A percentile compares a stretch with the other conserved stretches of the same genome.
Evolutionary conservation across 2,797 vertebrate genomes (phyloP).

Genomic region (Odontamblyopus rebecca): DNA sequence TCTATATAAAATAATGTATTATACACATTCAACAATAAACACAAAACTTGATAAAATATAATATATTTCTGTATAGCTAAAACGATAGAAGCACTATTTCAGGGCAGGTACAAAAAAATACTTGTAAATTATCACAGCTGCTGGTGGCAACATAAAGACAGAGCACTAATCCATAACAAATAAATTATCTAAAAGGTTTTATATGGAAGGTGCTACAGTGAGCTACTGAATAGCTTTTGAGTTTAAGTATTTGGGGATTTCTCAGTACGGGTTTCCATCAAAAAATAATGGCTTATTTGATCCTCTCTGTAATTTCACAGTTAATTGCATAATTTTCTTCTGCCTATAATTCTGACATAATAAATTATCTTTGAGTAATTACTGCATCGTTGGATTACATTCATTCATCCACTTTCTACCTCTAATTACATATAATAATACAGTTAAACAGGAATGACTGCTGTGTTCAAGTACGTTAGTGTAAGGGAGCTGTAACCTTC

Average conservation of each 20-base stretch:
- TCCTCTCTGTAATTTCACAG: slow-evolving; percentile 1
- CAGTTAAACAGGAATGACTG: slow-evolving; percentile 4
- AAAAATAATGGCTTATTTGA: slow-evolving; percentile 5
- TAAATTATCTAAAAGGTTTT: slow-evolving; percentile 45
- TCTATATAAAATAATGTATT: not conserved
- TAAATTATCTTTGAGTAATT: not conserved
- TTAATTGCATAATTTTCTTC: slow-evolving; percentile 6
- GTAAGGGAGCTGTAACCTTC: not conserved
- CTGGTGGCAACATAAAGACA: slow-evolving; percentile 36
- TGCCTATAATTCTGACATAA: not conserved
- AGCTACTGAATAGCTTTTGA: slow-evolving; percentile 37
- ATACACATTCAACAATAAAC: slow-evolving; percentile 2
- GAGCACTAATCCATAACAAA: slow-evolving; percentile 61
- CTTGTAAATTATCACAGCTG: slow-evolving; percentile 15
- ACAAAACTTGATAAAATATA: not conserved
- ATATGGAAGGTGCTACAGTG: slow-evolving; percentile 33
- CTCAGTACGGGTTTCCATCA: not conserved
- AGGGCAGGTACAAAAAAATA: slow-evolving; percentile 46
- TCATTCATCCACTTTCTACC: not conserved
- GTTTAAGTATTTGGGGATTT: slow-evolving; percentile 12
- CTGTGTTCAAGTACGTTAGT: not conserved
- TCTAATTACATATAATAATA: not conserved
- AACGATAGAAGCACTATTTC: slow-evolving; percentile 1
- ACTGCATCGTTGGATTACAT: not conserved
- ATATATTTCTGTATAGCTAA: not conserved